Base-by-base conservation (phyloP, 2,888 invertebrate species). In the Anthophora plumipes region DNA sequence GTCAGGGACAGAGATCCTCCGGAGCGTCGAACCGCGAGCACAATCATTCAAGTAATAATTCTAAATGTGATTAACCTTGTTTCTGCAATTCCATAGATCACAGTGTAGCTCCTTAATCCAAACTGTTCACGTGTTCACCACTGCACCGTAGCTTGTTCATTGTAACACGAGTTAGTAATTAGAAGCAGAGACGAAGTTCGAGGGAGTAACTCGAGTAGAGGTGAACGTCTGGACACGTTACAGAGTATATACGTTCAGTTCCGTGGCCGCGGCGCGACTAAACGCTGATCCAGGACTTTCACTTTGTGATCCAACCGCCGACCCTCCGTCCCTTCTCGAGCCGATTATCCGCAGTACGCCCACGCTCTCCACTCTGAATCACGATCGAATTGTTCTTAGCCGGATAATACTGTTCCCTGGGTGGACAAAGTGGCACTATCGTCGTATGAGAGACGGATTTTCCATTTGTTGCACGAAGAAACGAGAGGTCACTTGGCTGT, bases 331-430 rank as follows among this genome's bases (percentile, higher is more conserved):
- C 85, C 77, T 85, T 82, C 82, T 64, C 75, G 77, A 61, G 63
- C 68, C 82, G 82, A 72, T 84, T 80, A 84, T 77, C 55, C 78
- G 39, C 64, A 59, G 66, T 69, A 81, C 87, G 69, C 85, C 87
- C 84, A 85, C 87, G 84, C 80, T 79, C 77, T 72, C 72, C 79
- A 64, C 43, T 78, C 85, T 77, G 82, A 82, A 78, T 84, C 87
- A 78, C 77, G 82, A 80, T 69, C 74, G 74, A 71, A 81, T 82
- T 70, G 69, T 77, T 80, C 67, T 25, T 66, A 39, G 17, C 50
- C 48, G 72, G 50, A 69, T 73, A 63, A 68, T 60, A 59, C 70
- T 39, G 8, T 60, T 8, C 43, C 50, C 48, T 54, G 52, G 54
- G n/a, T 59, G 66, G 39, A 69, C 52, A 59, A 50, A 43, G 20